phyloP scores from a whole-genome alignment of 2,113 vertebrate genomes.

The Nematolebias whitei region DNA sequence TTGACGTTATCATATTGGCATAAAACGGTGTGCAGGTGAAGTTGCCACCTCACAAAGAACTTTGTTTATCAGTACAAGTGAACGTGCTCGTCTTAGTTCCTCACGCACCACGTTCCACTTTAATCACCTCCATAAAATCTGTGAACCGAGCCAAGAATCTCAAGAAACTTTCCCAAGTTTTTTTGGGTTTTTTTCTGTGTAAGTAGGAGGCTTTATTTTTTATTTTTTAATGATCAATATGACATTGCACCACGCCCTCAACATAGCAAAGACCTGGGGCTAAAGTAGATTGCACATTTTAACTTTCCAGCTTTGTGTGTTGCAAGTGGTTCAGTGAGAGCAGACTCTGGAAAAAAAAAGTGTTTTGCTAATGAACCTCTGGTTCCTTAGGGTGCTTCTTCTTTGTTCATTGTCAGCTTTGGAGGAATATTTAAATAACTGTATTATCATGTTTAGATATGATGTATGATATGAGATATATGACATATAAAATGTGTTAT shows the following conservation, averaged over 20 bases:
- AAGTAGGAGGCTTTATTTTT: constrained; percentile 60
- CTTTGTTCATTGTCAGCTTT: constrained; percentile 26
- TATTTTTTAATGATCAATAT: constrained; percentile 68
- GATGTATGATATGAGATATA: background rate
- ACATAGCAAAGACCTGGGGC: constrained; percentile 40
- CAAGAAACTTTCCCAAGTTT: constrained; percentile 59
- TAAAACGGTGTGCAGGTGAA: constrained; percentile 7
- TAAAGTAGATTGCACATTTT: constrained; percentile 17
- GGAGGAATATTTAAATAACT: constrained; percentile 2
- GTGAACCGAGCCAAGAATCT: constrained; percentile 19
- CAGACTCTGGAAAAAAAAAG: too few species aligned
- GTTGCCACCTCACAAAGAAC: constrained; percentile 25
- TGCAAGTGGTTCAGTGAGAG: background rate
- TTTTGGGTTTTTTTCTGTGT: constrained; percentile 48
- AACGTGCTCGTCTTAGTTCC: constrained; percentile 13
- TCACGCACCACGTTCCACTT: constrained; percentile 12
- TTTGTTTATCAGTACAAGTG: constrained; percentile 16
- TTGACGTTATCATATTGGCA: constrained; percentile 22
- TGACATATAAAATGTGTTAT: background rate
- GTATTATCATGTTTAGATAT: background rate
- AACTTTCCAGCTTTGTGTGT: constrained; percentile 24
- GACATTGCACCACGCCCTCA: constrained; percentile 61
- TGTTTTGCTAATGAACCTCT: constrained; percentile 30
- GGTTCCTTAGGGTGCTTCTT: constrained; percentile 53
- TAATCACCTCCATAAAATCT: constrained; percentile 10